Evolutionary conservation across 2,888 invertebrate genomes (phyloP), one percentile per base, ranked within the genome.

Genomic region (Ormia ochracea): DNA sequence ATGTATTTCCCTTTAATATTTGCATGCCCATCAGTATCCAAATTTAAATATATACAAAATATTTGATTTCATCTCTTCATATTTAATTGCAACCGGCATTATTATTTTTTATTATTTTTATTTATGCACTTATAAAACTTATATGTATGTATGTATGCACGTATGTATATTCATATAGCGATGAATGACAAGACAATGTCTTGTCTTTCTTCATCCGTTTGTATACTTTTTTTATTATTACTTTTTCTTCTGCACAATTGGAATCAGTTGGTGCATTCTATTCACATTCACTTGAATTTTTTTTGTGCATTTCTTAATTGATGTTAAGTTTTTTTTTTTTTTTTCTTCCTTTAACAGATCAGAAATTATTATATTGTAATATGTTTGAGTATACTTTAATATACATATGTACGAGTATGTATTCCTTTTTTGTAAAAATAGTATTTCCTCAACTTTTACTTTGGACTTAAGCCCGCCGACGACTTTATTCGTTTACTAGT

Each of bases 401-500:
- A n/a, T 48, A 4, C 10, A 4, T 52, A 1, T 52, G 28, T 28
- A 14, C 28, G 26, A 0, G 9, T 9, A 14, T 26, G 23, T 65
- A 43, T 65, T 2, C 14, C 10, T 9, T 26, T 33, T 6, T 19
- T 12, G 31, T 17, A 50, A 28, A 21, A 52, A 54, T 17, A 12
- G 36, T 33, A 52, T 6, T 33, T 52, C 9, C 31, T 48, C 14
- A 56, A 41, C 41, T 41, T 10, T 56, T 50, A 7, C 65, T 36
- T 52, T 4, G 12, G 38, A 3, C 26, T 43, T n/a, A 59, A 78
- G 26, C 78, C 66, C 54, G 52, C 6, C 36, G 19, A 28, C 19
- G 69, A 26, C 48, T 36, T 38, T 66, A 59, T 38, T 28, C 45
- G 36, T 52, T 66, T 21, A 17, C 23, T 61, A 23, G 72, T 61